phyloP scores from a whole-genome alignment of 2,888 invertebrate genomes.

The Lithophane socia region DNA sequence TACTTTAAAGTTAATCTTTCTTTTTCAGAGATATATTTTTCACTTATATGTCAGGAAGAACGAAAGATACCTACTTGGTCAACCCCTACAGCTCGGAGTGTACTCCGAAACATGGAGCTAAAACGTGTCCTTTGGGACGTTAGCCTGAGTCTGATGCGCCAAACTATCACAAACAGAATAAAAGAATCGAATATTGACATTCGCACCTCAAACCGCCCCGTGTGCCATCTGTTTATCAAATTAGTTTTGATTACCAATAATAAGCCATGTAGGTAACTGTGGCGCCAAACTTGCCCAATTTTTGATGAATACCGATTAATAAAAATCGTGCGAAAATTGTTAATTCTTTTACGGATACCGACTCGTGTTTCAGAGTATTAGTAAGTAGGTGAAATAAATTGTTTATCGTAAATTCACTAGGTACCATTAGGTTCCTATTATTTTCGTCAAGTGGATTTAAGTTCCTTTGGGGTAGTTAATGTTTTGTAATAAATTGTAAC shows the following conservation, averaged over 20 bases:
- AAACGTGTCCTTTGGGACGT: constrained; percentile 80
- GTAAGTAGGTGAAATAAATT: background rate
- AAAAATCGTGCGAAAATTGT: background rate
- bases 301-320: background rate
- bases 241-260: background rate
- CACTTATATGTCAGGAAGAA: constrained; percentile 85
- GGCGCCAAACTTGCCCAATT: background rate
- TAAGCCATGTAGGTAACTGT: background rate
- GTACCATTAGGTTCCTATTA: background rate
- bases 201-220: background rate
- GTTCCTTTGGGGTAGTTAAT: background rate
- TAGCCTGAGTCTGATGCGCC: constrained; percentile 10
- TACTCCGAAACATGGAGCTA: constrained; percentile 79
- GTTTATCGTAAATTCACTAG: background rate
- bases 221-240: background rate
- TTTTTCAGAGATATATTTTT: constrained; percentile 84
- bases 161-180: constrained; percentile 1
- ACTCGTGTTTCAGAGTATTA: background rate
- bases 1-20: background rate
- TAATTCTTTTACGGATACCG: too few relatives aligned
- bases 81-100: constrained; percentile 80
- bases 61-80: constrained; percentile 81
- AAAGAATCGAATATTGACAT: constrained; percentile 6
- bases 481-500: constrained; percentile 24
- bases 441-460: background rate